Evolutionary conservation across 2,113 vertebrate species (phyloP).

Genomic region (Carettochelys insculpta): DNA sequence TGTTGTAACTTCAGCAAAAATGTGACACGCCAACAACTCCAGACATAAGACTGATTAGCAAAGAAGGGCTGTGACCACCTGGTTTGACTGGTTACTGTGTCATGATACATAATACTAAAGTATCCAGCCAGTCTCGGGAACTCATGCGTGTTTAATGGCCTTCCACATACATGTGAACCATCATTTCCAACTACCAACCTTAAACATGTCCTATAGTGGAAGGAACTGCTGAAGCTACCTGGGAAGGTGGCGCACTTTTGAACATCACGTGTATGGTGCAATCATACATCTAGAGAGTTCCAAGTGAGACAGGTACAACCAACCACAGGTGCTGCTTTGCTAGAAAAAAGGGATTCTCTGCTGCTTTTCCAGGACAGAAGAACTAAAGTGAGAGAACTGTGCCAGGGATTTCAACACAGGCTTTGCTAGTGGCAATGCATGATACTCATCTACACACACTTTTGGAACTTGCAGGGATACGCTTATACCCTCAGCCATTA

Average conservation of each 20-base stretch:
- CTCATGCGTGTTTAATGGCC: neutral
- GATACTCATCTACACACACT: neutral
- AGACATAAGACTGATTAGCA: neutral
- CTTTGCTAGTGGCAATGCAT: neutral
- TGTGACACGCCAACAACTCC: neutral
- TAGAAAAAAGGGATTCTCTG: neutral
- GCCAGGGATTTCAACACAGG: neutral
- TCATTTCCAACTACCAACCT: neutral
- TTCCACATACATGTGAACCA: neutral
- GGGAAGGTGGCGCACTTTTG: neutral
- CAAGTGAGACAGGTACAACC: neutral
- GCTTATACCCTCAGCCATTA: neutral
- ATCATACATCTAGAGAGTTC: neutral
- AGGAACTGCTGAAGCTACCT: neutral
- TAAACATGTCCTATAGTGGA: neutral
- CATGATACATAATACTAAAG: neutral
- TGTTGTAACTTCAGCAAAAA: neutral
- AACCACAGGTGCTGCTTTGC: neutral
- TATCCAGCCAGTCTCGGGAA: neutral
- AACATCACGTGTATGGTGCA: neutral
- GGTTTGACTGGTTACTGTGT: neutral
- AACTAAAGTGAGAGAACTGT: neutral
- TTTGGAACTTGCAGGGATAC: neutral
- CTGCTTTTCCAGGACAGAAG: neutral
- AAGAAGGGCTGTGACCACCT: neutral